Conservation (phyloP, 2,888 invertebrate genomes). For the Hydriomena furcata region DNA sequence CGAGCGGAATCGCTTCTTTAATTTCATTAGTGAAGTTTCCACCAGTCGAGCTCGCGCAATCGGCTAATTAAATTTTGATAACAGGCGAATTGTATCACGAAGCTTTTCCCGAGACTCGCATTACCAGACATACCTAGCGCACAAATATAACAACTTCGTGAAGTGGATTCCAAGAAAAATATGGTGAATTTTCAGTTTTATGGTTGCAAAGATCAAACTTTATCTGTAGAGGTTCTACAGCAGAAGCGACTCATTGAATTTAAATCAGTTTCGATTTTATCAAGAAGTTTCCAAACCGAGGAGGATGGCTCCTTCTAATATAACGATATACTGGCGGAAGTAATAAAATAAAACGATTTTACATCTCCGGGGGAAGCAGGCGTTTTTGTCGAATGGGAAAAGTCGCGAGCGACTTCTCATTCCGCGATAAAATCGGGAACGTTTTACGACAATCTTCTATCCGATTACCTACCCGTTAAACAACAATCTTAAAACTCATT, state of each 20-base stretch:
- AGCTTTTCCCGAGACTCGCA: constrained; percentile 23
- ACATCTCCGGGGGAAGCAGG: constrained; percentile 80
- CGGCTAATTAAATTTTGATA: constrained; percentile 41
- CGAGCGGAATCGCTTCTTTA: constrained; percentile 51
- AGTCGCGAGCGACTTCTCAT: constrained; percentile 81
- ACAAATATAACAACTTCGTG: constrained; percentile 15
- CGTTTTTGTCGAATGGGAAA: constrained; percentile 81
- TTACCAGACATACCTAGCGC: constrained; percentile 14
- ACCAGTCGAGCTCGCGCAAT: constrained; percentile 35
- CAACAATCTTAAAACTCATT: constrained; percentile 71
- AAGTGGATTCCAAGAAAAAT: constrained; percentile 10
- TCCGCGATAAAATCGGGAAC: constrained; percentile 81
- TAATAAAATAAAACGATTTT: constrained; percentile 84
- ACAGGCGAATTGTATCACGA: constrained; percentile 33
- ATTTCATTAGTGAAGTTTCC: constrained; percentile 53
- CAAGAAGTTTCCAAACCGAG: constrained; percentile 59
- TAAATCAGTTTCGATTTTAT: constrained; percentile 53
- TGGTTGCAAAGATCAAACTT: constrained; percentile 24
- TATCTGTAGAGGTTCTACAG: constrained; percentile 22
- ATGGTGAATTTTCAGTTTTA: constrained; percentile 16
- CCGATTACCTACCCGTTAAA: constrained; percentile 79
- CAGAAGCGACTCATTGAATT: constrained; percentile 38
- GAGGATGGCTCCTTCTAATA: constrained; percentile 66
- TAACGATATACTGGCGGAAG: constrained; percentile 80
- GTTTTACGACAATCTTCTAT: constrained; percentile 82